Evolutionary conservation across 1,140 invertebrate species (phyloP).

Genomic region (Pseudomyrmex pallidus): DNA sequence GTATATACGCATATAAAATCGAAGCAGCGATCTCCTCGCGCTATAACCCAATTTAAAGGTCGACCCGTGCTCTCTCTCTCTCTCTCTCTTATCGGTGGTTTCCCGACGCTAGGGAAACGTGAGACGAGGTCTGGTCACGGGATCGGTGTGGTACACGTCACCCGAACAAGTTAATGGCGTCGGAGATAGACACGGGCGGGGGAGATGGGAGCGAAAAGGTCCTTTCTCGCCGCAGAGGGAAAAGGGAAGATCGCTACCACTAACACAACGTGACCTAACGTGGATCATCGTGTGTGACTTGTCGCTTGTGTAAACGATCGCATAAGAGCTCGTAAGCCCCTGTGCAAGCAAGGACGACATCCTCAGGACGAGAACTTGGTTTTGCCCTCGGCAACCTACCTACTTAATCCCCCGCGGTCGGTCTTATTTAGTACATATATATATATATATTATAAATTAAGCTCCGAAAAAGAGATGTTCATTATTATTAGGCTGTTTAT

Average conservation of each 20-base stretch:
- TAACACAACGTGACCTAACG: slow-evolving; percentile 4
- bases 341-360: slow-evolving; percentile 57
- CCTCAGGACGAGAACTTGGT: neutral
- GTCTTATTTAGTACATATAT: neutral
- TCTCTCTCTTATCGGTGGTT: slow-evolving; percentile 6
- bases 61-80: neutral
- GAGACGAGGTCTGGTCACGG: slow-evolving; percentile 9
- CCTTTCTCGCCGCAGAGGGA: neutral
- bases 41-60: slow-evolving; percentile 41
- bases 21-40: slow-evolving; percentile 28
- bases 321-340: slow-evolving; percentile 55
- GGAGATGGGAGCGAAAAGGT: neutral
- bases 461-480: neutral
- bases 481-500: neutral
- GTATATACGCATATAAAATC: neutral
- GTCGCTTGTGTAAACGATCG: slow-evolving; percentile 60
- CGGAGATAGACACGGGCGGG: neutral
- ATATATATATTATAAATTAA: neutral
- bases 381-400: slow-evolving; percentile 12
- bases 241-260: neutral
- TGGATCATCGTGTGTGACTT: slow-evolving; percentile 20
- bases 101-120: slow-evolving; percentile 3
- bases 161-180: slow-evolving; percentile 35
- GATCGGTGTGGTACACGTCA: slow-evolving; percentile 10
- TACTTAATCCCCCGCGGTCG: neutral